Percentiles rank a stretch among this genome's conserved stretches.
phyloP scores from a whole-genome alignment of 2,888 invertebrate genomes.

The Listrodromus nycthemerus region DNA sequence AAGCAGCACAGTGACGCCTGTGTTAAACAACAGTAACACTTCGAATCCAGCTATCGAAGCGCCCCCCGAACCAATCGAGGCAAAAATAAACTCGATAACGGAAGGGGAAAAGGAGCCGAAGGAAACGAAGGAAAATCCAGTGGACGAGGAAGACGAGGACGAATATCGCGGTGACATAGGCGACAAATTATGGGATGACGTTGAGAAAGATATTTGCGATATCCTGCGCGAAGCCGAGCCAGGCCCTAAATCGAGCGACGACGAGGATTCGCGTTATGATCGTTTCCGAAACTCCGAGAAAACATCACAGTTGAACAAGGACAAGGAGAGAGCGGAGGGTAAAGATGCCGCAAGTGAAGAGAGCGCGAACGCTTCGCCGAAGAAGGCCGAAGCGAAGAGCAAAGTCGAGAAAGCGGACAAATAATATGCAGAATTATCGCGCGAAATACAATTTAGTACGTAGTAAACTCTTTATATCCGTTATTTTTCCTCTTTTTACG shows the following conservation, averaged over 20 bases:
- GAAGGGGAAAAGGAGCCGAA: slow-evolving; percentile 72
- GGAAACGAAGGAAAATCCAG: slow-evolving; percentile 70
- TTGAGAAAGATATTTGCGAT: slow-evolving; percentile 92
- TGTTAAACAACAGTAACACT: slow-evolving; percentile 69
- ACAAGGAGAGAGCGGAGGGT: slow-evolving; percentile 77
- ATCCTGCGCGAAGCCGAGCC: slow-evolving; percentile 88
- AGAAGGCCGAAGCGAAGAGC: slow-evolving; percentile 74
- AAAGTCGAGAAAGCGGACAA: slow-evolving; percentile 77
- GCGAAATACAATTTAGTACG: background rate
- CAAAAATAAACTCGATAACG: slow-evolving; percentile 80
- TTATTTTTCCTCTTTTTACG: slow-evolving; percentile 18
- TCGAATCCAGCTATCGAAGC: slow-evolving; percentile 82
- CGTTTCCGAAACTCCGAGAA: slow-evolving; percentile 89
- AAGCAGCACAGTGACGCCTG: slow-evolving; percentile 53
- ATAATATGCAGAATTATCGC: slow-evolving; percentile 60
- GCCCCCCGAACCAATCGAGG: slow-evolving; percentile 43
- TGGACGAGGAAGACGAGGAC: slow-evolving; percentile 84
- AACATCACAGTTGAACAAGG: slow-evolving; percentile 77
- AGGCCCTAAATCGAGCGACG: slow-evolving; percentile 87
- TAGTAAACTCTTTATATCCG: slow-evolving; percentile 3
- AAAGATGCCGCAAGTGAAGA: slow-evolving; percentile 83
- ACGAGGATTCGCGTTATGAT: slow-evolving; percentile 89
- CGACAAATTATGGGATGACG: slow-evolving; percentile 92
- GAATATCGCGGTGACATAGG: slow-evolving; percentile 84
- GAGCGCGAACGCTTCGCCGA: slow-evolving; percentile 79